Evolutionary conservation across 2,888 invertebrate genomes (phyloP).

Genomic region (Griposia aprilina): DNA sequence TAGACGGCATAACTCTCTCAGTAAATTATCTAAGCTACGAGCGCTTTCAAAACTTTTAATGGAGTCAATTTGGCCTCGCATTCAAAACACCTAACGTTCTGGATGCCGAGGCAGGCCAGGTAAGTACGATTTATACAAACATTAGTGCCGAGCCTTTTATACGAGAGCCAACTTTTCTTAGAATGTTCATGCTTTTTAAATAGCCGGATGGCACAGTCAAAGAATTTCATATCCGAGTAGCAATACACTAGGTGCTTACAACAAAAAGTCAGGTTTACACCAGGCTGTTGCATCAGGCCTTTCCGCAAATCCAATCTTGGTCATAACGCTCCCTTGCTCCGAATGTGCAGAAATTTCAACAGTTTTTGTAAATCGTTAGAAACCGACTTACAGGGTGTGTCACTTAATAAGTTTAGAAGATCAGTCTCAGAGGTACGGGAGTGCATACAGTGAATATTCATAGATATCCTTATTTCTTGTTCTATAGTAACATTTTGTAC

Average conservation of each 20-base stretch:
- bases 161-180: constrained; percentile 72
- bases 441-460: too few species aligned
- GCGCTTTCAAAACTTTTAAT: constrained; percentile 90
- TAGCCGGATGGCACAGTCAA: constrained; percentile 61
- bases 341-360: too few species aligned
- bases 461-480: too few species aligned
- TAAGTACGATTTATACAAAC: constrained; percentile 86
- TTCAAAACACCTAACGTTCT: constrained; percentile 86
- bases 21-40: constrained; percentile 89
- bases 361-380: too few species aligned
- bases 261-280: constrained; percentile 62
- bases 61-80: constrained; percentile 89
- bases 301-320: too few species aligned
- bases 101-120: constrained; percentile 77
- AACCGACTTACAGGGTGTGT: too few species aligned
- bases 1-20: constrained; percentile 86
- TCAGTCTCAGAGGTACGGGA: too few species aligned
- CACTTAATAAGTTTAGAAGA: too few species aligned
- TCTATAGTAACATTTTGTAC: too few species aligned
- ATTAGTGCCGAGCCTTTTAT: constrained; percentile 79
- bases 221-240: constrained; percentile 65
- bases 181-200: constrained; percentile 70
- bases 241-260: constrained; percentile 43
- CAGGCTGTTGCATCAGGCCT: too few species aligned
- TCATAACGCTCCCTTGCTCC: too few species aligned